A percentile compares a stretch with the other conserved stretches of the same genome.
phyloP scores from a whole-genome alignment of 2,797 vertebrate genomes.

The Gymnothorax reevesii region DNA sequence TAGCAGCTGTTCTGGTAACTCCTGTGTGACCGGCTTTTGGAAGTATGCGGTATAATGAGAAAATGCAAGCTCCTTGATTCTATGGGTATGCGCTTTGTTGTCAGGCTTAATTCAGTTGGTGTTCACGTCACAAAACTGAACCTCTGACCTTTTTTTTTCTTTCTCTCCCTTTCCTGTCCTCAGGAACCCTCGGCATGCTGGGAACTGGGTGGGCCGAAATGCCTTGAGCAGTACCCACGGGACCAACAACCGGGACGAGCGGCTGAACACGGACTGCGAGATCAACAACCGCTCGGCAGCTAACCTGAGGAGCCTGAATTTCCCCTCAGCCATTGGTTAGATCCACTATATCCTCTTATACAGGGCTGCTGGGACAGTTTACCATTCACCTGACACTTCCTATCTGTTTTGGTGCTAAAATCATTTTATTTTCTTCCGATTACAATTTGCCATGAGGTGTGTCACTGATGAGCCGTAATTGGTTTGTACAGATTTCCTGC shows the following conservation, averaged over 20 bases:
- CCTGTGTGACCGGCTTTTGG: no score
- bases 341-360: not conserved
- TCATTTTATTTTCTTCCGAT: not conserved
- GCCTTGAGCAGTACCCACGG: constrained; percentile 79
- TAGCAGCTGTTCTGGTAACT: no score
- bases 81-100: no score
- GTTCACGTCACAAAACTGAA: not conserved
- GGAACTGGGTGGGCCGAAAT: constrained; percentile 89
- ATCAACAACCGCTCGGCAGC: constrained; percentile 92
- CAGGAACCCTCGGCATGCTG: constrained; percentile 85
- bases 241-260: constrained; percentile 85
- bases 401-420: not conserved
- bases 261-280: constrained; percentile 90
- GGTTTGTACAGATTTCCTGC: no score
- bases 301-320: constrained; percentile 86
- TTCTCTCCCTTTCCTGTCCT: not conserved
- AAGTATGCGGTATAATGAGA: no score
- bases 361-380: not conserved
- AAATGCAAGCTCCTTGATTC: no score
- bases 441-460: not conserved
- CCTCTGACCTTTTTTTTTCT: not conserved
- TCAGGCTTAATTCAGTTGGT: no score
- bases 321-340: constrained; percentile 83
- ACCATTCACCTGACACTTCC: not conserved
- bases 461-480: not conserved